Base-by-base conservation (phyloP, 2,113 vertebrate species). In the Nanorana parkeri region DNA sequence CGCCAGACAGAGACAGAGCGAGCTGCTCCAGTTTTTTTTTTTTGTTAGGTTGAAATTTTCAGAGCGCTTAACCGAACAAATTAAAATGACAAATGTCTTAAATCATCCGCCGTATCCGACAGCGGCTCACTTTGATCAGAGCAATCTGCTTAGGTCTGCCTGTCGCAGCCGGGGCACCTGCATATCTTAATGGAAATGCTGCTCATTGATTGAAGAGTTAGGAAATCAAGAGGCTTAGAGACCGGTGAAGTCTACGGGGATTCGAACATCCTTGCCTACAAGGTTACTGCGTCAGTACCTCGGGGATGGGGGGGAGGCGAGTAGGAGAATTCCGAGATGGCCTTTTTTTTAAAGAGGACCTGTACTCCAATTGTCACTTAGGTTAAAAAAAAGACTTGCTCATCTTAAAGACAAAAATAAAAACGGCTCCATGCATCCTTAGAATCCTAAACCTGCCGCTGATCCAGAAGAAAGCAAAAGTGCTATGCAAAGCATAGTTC, bases 61-160 rank as follows among this genome's bases (percentile, higher is more conserved):
- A 10, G 24, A 11, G 51, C 17, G 68, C 68, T 71, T 71, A 69
- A 66, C 17, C 24, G 29, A 24, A 58, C 54, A 15, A 32, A 80
- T 80, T 80, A 68, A 60, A 56, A 69, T 69, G 77, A 52, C 60
- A 65, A 73, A 74, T 29, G 36, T 47, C 51, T 36, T 73, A 74
- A 81, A 56, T 71, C 60, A 56, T 55, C 47, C 79, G 5, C 21
- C 17, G 64, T 65, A 65, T 65, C 69, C 17, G 47, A 73, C 68
- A 73, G 79, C 47, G 24, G 8, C 68, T 65, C 41, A 32, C 79
- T 81, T 81, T 81, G 79, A 81, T 81, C 79, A 81, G 68, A 32
- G 32, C 60, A 73, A 81, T 73, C 68, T 61, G 56, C 67, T 80
- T 54, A 65, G 36, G 61, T 54, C 79, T 68, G 26, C 17, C 63